Base-by-base conservation (phyloP, 2,888 invertebrate species). In the Protodeltote pygarga region DNA sequence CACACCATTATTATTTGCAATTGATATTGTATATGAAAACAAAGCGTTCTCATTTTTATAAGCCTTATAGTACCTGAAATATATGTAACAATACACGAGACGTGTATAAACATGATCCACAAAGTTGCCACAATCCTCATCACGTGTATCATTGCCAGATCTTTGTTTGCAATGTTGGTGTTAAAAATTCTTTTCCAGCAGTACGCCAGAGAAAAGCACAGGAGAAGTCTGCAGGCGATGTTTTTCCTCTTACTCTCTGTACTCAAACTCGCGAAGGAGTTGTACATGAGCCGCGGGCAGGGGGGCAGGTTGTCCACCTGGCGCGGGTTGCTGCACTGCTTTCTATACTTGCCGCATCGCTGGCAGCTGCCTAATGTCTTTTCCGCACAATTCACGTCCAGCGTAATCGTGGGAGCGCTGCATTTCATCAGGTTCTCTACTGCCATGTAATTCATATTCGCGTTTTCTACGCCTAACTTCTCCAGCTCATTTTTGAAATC, bases 41-140 rank as follows among this genome's bases (percentile, higher is more conserved):
- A n/a, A n/a, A n/a, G n/a, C n/a, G n/a, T n/a, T n/a, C n/a, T n/a
- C n/a, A n/a, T n/a, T n/a, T n/a, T n/a, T n/a, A n/a, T n/a, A n/a
- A n/a, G n/a, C n/a, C n/a, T n/a, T n/a, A 5, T 1, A 11, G 64
- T 77, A 93, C 93, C 93, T 78, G 95, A 93, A 75, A 95, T 93
- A 80, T 95, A 94, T 73, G 94, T 94, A 11, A 94, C 93, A 9
- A 95, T 89, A 19, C 95, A 93, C 25, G 93, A 89, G 1, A 94
- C 93, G 65, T 95, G 94, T 3, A 94, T 88, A 45, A 94, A 90
- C 54, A 95, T 94, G 5, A 95, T 92, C 93, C 95, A 94, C 29
- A 94, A 85, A 52, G 95, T 94, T 28, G 94, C 93, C 2, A 94
- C 71, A 9, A 95, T 93, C 73, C 94, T 93, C 51, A 95, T 73